Conservation (phyloP, 2,113 vertebrate species). For the Chamaetylas fuelleborni region DNA sequence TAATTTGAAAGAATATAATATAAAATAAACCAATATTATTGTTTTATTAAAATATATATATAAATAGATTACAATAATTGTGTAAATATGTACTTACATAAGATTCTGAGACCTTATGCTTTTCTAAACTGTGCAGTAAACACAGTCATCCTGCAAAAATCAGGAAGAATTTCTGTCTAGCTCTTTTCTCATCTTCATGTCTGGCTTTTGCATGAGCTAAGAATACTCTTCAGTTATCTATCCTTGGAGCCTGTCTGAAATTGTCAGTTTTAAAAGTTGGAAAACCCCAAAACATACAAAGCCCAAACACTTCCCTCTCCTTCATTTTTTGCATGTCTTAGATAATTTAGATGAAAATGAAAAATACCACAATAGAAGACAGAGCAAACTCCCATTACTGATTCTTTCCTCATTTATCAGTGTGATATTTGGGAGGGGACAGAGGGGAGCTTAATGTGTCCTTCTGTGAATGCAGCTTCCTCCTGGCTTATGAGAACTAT, state of each 20-base stretch:
- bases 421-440: neutral
- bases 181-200: neutral
- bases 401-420: neutral
- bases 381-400: neutral
- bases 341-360: neutral
- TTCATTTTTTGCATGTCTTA: neutral
- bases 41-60: neutral
- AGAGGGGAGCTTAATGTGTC: neutral
- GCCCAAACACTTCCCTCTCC: neutral
- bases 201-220: neutral
- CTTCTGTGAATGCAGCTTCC: neutral
- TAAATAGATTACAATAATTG: neutral
- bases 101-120: neutral
- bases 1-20: neutral
- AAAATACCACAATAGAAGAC: neutral
- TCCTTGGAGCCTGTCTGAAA: neutral
- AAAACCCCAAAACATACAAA: neutral
- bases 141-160: neutral
- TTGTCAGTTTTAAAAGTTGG: neutral
- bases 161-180: neutral
- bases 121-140: neutral
- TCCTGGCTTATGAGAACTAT: neutral
- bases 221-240: neutral
- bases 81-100: neutral
- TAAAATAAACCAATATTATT: neutral